phyloP scores from a whole-genome alignment of 2,888 invertebrate species.

The Galerucella pusilla region DNA sequence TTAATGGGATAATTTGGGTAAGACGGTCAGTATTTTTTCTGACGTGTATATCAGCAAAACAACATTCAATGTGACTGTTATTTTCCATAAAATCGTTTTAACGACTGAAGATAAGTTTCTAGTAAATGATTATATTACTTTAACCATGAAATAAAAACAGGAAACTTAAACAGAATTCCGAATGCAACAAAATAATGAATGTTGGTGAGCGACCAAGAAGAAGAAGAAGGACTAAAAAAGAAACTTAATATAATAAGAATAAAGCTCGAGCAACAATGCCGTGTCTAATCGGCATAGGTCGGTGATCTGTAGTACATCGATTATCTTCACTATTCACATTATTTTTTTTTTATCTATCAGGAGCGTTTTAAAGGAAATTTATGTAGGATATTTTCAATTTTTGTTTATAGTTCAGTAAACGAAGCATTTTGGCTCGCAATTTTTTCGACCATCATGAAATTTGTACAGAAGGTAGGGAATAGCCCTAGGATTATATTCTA shows the following conservation, averaged over 20 bases:
- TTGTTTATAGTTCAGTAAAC: no score
- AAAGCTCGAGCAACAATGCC: conserved; percentile 37
- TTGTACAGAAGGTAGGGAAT: no score
- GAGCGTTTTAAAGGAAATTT: neutral
- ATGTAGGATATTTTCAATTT: neutral
- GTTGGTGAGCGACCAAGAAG: neutral
- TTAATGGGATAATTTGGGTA: no score
- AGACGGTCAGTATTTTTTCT: no score
- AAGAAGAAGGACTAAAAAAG: neutral
- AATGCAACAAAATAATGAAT: neutral
- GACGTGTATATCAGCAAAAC: no score
- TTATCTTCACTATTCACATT: conserved; percentile 20
- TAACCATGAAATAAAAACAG: neutral
- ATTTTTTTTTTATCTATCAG: conserved; percentile 1
- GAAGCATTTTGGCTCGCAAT: no score
- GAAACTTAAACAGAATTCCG: neutral
- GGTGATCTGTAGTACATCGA: conserved; percentile 34
- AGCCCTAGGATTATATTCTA: no score
- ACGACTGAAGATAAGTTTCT: neutral
- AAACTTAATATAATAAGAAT: conserved; percentile 28
- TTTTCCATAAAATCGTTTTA: no score
- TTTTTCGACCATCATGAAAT: no score
- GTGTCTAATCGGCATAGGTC: conserved; percentile 39
- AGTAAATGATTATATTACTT: neutral
- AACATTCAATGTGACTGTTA: no score